Percentiles rank a stretch among this genome's conserved stretches.
Conservation (phyloP, 2,888 invertebrate genomes). For the Drosophila niveifrons region DNA sequence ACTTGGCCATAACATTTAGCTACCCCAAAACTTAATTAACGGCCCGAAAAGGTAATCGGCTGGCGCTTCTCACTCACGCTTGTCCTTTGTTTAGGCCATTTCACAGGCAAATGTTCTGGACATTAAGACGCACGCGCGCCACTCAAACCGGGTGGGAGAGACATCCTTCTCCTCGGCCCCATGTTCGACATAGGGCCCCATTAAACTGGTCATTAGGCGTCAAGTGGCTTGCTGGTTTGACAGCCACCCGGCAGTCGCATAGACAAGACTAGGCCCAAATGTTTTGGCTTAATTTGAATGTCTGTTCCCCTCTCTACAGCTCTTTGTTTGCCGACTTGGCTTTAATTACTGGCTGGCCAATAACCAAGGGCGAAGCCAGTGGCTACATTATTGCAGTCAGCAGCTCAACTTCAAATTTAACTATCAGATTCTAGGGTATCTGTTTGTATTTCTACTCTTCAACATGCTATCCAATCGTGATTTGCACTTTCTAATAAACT, state of each 20-base stretch:
- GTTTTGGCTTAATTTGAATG: conserved; percentile 75
- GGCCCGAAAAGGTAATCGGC: conserved; percentile 69
- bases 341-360: conserved; percentile 70
- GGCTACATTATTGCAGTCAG: conserved; percentile 58
- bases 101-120: conserved; percentile 69
- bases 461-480: not conserved
- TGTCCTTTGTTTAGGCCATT: conserved; percentile 67
- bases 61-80: conserved; percentile 30
- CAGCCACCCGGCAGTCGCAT: conserved; percentile 48
- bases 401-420: conserved; percentile 54
- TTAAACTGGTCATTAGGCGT: conserved; percentile 79
- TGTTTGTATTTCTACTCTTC: not conserved
- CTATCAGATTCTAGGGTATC: conserved; percentile 8
- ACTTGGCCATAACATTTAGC: conserved; percentile 73
- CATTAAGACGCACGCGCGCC: conserved; percentile 57
- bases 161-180: not conserved
- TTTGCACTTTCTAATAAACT: conserved; percentile 24
- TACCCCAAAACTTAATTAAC: conserved; percentile 76
- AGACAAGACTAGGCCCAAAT: conserved; percentile 57
- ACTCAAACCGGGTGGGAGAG: conserved; percentile 21
- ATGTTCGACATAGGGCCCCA: conserved; percentile 35
- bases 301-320: conserved; percentile 1
- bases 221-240: conserved; percentile 70
- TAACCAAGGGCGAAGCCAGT: conserved; percentile 42
- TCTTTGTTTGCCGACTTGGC: conserved; percentile 38